Evolutionary conservation across 2,888 invertebrate species (phyloP).

Genomic region (Lepidocyrtoides sp.): DNA sequence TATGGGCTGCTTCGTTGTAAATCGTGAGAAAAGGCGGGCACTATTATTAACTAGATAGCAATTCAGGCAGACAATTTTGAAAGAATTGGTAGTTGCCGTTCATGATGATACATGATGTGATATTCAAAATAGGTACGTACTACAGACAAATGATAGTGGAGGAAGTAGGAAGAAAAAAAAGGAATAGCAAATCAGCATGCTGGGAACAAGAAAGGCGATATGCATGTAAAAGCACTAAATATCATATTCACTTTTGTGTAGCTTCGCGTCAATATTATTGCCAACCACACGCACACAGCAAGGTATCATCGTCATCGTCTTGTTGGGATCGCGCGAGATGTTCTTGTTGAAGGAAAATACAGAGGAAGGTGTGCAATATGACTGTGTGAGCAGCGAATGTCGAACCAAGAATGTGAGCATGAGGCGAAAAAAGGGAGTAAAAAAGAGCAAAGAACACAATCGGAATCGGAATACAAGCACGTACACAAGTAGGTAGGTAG

Average conservation of each 20-base stretch:
- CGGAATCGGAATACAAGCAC: slow-evolving; percentile 57
- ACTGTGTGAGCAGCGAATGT: slow-evolving; percentile 66
- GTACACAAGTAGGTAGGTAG: slow-evolving; percentile 36
- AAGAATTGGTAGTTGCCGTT: not conserved
- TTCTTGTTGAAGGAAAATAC: slow-evolving; percentile 25
- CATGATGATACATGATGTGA: not conserved
- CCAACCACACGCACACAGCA: slow-evolving; percentile 13
- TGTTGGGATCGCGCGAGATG: slow-evolving; percentile 29
- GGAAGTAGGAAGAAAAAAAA: slow-evolving; percentile 12
- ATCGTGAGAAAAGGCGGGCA: slow-evolving; percentile 70
- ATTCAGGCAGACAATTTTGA: slow-evolving; percentile 30
- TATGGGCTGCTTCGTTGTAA: slow-evolving; percentile 36
- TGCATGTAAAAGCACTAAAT: slow-evolving; percentile 16
- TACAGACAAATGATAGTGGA: slow-evolving; percentile 4
- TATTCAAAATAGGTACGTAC: slow-evolving; percentile 12
- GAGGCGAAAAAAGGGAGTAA: slow-evolving; percentile 44
- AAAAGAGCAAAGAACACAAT: slow-evolving; percentile 52
- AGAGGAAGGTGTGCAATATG: slow-evolving; percentile 77
- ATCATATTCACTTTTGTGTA: not conserved
- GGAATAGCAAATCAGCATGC: slow-evolving; percentile 59
- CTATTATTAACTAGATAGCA: slow-evolving; percentile 7
- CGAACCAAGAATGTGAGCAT: slow-evolving; percentile 58
- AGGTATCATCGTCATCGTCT: slow-evolving; percentile 16
- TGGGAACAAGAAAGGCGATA: not conserved
- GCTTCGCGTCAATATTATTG: slow-evolving; percentile 29